These are phyloP conservation scores for Saccostrea glomerata DNA, from an alignment of 1,140 invertebrate species.

Conservation along the genomic window DNA sequence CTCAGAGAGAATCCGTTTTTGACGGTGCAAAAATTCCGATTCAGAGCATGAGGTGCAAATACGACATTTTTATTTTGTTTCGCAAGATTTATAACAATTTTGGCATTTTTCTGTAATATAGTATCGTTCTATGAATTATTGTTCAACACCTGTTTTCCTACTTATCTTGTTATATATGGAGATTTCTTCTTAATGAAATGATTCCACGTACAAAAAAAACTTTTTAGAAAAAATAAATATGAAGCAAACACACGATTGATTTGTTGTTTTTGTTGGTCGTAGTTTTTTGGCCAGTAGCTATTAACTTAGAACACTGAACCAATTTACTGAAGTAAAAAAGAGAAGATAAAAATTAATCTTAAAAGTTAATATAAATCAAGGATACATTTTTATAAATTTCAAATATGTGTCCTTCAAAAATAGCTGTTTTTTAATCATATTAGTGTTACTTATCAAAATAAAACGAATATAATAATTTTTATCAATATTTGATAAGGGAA, in stretches of 20 bases:
- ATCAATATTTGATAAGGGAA: constrained; percentile 20
- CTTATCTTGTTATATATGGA: background rate
- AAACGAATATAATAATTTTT: background rate
- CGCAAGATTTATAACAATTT: constrained; percentile 28
- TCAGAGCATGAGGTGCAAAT: constrained; percentile 12
- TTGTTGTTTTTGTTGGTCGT: background rate
- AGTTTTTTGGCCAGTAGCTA: background rate
- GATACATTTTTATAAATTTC: background rate
- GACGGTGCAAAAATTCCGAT: background rate
- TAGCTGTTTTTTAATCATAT: background rate
- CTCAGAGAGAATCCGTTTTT: constrained; percentile 3
- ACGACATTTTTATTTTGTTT: constrained; percentile 32
- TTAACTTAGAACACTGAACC: background rate
- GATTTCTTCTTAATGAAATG: background rate
- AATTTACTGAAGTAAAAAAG: background rate
- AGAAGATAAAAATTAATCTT: background rate
- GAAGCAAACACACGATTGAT: too few relatives aligned
- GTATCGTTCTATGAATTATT: constrained; percentile 30
- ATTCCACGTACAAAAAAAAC: background rate
- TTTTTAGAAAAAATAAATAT: background rate
- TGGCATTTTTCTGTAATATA: constrained; percentile 32
- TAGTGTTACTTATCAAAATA: background rate
- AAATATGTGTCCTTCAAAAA: background rate
- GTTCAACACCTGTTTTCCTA: constrained; percentile 5
- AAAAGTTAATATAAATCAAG: background rate